Conservation (phyloP, 2,888 invertebrate species). For the Mallateleia sp. region DNA sequence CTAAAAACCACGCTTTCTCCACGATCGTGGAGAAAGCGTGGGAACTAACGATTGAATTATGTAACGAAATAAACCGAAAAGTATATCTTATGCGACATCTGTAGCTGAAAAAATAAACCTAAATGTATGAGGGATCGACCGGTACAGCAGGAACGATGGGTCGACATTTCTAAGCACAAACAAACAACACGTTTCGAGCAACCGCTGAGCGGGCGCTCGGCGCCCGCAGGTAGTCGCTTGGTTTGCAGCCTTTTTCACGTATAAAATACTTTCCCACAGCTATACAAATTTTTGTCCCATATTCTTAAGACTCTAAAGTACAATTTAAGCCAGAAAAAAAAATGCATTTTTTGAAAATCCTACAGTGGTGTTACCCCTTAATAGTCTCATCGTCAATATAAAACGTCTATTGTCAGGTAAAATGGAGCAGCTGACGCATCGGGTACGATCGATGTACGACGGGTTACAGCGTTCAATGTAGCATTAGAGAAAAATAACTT, state of each 20-base stretch:
- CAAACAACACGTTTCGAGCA: slow-evolving; percentile 29
- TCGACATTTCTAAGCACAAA: slow-evolving; percentile 35
- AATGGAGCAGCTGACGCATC: no score
- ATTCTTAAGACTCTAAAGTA: slow-evolving; percentile 34
- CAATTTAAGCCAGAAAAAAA: slow-evolving; percentile 33
- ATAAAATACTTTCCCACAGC: slow-evolving; percentile 22
- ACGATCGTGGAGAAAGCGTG: slow-evolving; percentile 58
- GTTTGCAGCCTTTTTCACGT: slow-evolving; percentile 30
- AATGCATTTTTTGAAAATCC: slow-evolving; percentile 18
- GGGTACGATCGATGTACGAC: no score
- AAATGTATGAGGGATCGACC: slow-evolving; percentile 37
- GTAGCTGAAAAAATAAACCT: slow-evolving; percentile 36
- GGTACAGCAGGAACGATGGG: slow-evolving; percentile 29
- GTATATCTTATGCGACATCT: slow-evolving; percentile 36
- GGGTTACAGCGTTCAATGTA: no score
- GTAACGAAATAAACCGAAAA: slow-evolving; percentile 44
- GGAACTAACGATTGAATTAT: slow-evolving; percentile 42
- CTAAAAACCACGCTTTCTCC: no score
- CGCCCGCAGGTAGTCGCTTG: slow-evolving; percentile 37
- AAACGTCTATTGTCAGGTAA: no score
- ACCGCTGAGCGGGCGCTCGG: slow-evolving; percentile 31
- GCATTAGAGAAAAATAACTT: no score
- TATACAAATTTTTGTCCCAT: slow-evolving; percentile 12
- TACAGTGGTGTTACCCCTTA: slow-evolving; percentile 21
- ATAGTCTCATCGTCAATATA: no score